phyloP scores from a whole-genome alignment of 2,797 vertebrate genomes.

The Nannoperca obscura region DNA sequence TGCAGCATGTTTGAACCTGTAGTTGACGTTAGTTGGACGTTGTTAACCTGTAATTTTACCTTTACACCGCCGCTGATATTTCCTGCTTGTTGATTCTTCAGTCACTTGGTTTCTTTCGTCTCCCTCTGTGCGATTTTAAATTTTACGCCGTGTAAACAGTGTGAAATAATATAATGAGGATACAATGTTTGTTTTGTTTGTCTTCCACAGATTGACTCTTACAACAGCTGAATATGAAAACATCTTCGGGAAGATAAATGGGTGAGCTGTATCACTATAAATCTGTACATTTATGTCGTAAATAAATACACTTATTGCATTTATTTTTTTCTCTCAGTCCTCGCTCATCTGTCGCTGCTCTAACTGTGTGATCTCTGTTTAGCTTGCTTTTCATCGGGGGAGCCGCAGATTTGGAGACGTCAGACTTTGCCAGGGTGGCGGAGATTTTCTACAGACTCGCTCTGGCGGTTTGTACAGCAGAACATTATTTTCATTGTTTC shows the following conservation, averaged over 20 bases:
- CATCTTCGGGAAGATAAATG: slow-evolving; percentile 86
- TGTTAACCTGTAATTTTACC: not conserved
- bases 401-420: slow-evolving; percentile 76
- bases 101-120: not conserved
- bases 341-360: not conserved
- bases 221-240: slow-evolving; percentile 81
- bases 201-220: slow-evolving; percentile 78
- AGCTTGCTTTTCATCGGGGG: slow-evolving; percentile 87
- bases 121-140: not conserved
- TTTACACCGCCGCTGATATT: not conserved
- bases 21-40: not conserved
- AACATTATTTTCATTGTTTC: not conserved
- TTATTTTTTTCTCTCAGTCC: not conserved
- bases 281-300: not conserved
- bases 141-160: not conserved
- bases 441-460: slow-evolving; percentile 85
- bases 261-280: slow-evolving; percentile 71
- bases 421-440: slow-evolving; percentile 83
- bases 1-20: not conserved
- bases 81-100: not conserved
- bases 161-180: not conserved
- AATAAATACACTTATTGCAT: not conserved
- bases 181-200: slow-evolving; percentile 12
- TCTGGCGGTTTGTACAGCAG: slow-evolving; percentile 74
- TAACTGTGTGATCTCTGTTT: slow-evolving; percentile 7